Evolutionary conservation across 2,113 vertebrate genomes (phyloP).

Genomic region (Neofelis nebulosa): DNA sequence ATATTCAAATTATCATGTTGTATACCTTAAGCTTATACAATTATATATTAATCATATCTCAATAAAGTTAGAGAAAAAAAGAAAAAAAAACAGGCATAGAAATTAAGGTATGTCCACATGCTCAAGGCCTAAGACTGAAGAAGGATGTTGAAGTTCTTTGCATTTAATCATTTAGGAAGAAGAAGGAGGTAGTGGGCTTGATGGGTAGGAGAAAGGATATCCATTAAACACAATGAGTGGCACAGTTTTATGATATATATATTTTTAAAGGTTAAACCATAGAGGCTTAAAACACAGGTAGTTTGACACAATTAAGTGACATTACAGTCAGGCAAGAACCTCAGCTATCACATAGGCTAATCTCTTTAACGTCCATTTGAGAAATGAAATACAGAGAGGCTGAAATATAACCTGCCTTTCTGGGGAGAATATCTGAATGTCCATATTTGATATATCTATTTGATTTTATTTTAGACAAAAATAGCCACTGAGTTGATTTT

Average conservation of each 20-base stretch:
- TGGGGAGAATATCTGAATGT: not conserved
- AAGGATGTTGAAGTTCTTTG: not conserved
- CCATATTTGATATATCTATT: not conserved
- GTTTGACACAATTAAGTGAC: not conserved
- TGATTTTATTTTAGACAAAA: not conserved
- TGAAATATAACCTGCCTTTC: not conserved
- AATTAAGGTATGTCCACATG: not conserved
- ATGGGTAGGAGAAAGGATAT: not conserved
- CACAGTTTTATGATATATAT: not conserved
- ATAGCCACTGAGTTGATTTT: not conserved
- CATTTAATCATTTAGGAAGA: not conserved
- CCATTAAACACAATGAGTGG: not conserved
- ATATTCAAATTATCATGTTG: not conserved
- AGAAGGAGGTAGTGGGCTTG: not conserved
- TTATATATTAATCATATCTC: not conserved
- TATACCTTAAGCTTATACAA: not conserved
- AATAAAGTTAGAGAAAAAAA: not conserved
- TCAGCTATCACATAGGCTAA: not conserved
- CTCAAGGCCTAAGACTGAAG: not conserved
- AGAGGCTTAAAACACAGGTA: not conserved
- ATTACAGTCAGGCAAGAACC: not conserved
- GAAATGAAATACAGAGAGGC: not conserved
- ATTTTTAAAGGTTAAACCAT: not conserved
- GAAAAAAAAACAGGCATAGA: not conserved
- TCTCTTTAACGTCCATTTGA: not conserved